phyloP scores from a whole-genome alignment of 2,113 vertebrate genomes.

The Prunella fulvescens region DNA sequence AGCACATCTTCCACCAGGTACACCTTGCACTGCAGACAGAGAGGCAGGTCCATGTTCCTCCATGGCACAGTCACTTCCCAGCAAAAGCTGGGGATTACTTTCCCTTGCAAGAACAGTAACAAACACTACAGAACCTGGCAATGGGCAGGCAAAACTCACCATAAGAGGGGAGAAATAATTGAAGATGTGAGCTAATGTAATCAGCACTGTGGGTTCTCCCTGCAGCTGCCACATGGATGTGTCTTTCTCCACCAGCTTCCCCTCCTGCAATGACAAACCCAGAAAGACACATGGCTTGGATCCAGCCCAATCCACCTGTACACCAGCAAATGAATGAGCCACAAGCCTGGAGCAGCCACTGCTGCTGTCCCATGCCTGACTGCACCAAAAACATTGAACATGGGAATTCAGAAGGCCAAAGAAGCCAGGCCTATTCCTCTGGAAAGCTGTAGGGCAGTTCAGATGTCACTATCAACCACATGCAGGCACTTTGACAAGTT shows the following conservation, averaged over 20 bases:
- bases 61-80: not conserved
- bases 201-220: constrained; percentile 87
- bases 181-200: constrained; percentile 92
- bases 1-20: constrained; percentile 97
- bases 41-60: not conserved
- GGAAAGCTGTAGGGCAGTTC: not conserved
- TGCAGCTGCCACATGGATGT: constrained; percentile 81
- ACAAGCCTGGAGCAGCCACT: not conserved
- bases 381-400: not conserved
- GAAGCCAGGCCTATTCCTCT: not conserved
- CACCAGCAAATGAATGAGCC: not conserved
- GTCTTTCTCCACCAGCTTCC: constrained; percentile 82
- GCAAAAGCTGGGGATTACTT: not conserved
- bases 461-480: not conserved
- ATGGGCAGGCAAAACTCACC: constrained; percentile 73
- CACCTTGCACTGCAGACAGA: constrained; percentile 84
- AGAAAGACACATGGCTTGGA: not conserved
- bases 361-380: not conserved
- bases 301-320: not conserved
- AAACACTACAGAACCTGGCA: not conserved
- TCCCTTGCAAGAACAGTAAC: not conserved
- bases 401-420: not conserved
- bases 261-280: constrained; percentile 77
- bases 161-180: constrained; percentile 91
- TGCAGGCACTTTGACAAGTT: not conserved